Conservation (phyloP, 2,797 vertebrate genomes). For the Myotis pilosus region DNA sequence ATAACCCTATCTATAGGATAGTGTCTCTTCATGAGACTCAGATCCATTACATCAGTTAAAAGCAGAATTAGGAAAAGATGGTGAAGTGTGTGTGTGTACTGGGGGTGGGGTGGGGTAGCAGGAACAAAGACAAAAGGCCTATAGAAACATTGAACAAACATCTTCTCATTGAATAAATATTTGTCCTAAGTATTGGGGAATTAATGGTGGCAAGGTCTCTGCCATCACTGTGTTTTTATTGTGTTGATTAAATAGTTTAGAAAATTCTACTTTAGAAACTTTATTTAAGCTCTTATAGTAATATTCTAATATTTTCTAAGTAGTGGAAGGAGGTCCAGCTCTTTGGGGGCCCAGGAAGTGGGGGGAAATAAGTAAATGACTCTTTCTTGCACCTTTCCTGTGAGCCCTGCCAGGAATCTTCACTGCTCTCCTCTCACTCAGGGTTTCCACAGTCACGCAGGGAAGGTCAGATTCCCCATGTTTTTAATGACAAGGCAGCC, state of each 20-base stretch:
- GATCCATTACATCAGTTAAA: background rate
- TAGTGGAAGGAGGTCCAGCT: background rate
- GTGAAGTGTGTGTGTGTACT: background rate
- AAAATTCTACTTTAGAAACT: background rate
- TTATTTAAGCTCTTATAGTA: background rate
- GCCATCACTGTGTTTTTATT: background rate
- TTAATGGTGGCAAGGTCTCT: background rate
- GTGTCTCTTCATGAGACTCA: background rate
- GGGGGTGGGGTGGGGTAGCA: background rate
- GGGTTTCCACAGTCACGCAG: background rate
- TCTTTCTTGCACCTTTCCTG: background rate
- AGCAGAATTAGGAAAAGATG: background rate
- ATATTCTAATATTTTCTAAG: background rate
- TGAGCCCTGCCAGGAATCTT: background rate
- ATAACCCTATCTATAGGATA: background rate
- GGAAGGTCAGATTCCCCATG: background rate
- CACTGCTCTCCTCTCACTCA: background rate
- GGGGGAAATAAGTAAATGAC: background rate
- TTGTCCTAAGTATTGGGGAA: background rate
- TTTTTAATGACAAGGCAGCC: constrained; percentile 13
- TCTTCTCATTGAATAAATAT: background rate
- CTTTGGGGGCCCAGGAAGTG: background rate
- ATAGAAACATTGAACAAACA: background rate
- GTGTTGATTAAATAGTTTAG: background rate
- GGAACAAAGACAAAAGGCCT: background rate